Percentiles rank a stretch among this genome's conserved stretches.
phyloP scores from a whole-genome alignment of 2,888 invertebrate species.

The Pandemis cinnamomeana region DNA sequence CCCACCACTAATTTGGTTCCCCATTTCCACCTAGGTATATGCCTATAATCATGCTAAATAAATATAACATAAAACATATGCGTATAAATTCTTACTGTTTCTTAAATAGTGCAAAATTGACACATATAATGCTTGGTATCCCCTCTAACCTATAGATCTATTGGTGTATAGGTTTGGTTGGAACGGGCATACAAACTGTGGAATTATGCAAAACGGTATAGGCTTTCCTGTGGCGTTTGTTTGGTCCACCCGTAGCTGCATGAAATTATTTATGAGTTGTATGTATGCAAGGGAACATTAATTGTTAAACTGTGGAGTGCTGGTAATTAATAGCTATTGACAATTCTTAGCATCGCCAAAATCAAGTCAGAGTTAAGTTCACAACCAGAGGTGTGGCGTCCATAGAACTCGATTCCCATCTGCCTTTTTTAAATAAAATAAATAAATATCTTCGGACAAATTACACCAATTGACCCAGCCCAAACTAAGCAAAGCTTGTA shows the following conservation, averaged over 20 bases:
- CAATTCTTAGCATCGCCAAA: too few species aligned
- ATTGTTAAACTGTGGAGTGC: not conserved
- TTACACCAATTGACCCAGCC: too few species aligned
- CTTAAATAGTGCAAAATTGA: not conserved
- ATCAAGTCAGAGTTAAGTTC: too few species aligned
- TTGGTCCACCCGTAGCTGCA: constrained; percentile 28
- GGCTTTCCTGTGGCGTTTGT: constrained; percentile 29
- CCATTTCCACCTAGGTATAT: too few species aligned
- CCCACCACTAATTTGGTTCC: too few species aligned
- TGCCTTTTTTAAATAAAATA: too few species aligned
- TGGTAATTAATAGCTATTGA: too few species aligned
- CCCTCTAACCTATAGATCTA: constrained; percentile 1
- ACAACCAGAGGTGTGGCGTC: too few species aligned
- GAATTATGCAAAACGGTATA: constrained; percentile 40
- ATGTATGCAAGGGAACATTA: not conserved
- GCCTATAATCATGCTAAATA: too few species aligned
- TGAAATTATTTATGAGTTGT: constrained; percentile 32
- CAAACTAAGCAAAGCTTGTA: too few species aligned
- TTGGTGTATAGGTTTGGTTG: constrained; percentile 24
- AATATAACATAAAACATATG: not conserved
- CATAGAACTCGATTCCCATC: too few species aligned
- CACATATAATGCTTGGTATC: constrained; percentile 11
- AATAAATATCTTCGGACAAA: too few species aligned
- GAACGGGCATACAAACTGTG: constrained; percentile 34
- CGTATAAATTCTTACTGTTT: not conserved